These are phyloP conservation scores for Carassius gibelio DNA, from an alignment of 2,113 vertebrate species.

Conservation along the genomic window DNA sequence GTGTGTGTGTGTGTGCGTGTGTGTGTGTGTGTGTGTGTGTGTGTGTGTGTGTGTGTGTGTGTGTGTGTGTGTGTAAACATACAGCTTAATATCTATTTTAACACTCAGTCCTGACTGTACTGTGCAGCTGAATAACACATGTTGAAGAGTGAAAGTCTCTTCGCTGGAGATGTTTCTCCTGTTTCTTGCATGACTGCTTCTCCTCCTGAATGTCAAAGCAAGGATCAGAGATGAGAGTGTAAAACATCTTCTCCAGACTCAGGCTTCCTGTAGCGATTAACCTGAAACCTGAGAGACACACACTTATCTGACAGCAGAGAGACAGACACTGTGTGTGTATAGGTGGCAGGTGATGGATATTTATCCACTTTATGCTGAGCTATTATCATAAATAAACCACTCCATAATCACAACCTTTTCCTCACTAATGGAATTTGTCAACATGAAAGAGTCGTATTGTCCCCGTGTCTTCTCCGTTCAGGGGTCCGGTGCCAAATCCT, in stretches of 20 bases:
- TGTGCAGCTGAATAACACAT: background rate
- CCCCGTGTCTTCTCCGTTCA: conserved; percentile 63
- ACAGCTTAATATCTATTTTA: background rate
- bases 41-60: no score
- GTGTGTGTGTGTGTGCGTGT: no score
- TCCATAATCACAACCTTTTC: conserved; percentile 69
- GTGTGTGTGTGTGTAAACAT: background rate
- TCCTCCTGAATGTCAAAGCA: conserved; percentile 30
- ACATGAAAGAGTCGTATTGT: conserved; percentile 78
- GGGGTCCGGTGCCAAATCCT: conserved; percentile 77
- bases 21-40: no score
- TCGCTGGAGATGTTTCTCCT: background rate
- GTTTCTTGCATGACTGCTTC: conserved; percentile 13
- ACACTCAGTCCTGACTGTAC: background rate
- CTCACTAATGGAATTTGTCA: conserved; percentile 79
- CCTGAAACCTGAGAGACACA: conserved; percentile 1
- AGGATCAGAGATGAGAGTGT: conserved; percentile 16
- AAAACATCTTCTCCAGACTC: conserved; percentile 23
- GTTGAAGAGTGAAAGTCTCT: background rate
- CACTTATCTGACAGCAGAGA: background rate
- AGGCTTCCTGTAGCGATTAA: conserved; percentile 22
- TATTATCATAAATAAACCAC: conserved; percentile 76
- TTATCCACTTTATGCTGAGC: conserved; percentile 54
- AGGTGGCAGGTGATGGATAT: conserved; percentile 87
- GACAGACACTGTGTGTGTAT: conserved; percentile 75